phyloP scores from a whole-genome alignment of 2,113 vertebrate species.

The Perca schrenkii region DNA sequence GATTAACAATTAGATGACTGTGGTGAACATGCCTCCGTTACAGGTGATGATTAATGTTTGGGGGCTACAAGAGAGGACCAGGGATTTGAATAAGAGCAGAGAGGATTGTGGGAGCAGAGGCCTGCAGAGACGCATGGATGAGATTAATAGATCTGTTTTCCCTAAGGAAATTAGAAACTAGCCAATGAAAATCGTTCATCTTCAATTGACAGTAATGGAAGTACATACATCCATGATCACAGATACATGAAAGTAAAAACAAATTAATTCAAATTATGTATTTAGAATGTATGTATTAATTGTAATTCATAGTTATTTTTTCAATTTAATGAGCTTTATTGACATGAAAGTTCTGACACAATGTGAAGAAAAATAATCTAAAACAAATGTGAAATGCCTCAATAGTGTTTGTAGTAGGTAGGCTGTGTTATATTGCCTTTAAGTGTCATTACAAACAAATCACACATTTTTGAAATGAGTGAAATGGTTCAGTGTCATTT shows the following conservation, averaged over 20 bases:
- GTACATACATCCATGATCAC: not conserved
- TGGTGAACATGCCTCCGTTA: slow-evolving; percentile 16
- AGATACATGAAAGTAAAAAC: not conserved
- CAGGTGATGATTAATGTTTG: slow-evolving; percentile 34
- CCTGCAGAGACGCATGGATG: not conserved
- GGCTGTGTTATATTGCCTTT: not conserved
- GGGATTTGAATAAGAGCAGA: slow-evolving; percentile 1
- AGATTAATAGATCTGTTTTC: not conserved
- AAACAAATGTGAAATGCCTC: not conserved
- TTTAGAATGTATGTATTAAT: not conserved
- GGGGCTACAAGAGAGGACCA: not conserved
- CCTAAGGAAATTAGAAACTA: slow-evolving; percentile 2
- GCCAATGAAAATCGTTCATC: not conserved
- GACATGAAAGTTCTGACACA: not conserved
- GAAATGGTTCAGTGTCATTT: not conserved
- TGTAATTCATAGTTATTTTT: not conserved
- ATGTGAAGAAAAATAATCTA: not conserved
- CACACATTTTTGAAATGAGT: not conserved
- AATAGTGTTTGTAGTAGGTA: not conserved
- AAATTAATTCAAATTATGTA: not conserved
- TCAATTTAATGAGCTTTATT: not conserved
- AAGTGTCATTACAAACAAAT: not conserved
- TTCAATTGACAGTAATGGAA: not conserved
- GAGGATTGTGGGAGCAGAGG: slow-evolving; percentile 2
- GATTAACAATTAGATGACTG: slow-evolving; percentile 46